phyloP scores from a whole-genome alignment of 2,797 vertebrate species.

The Trematomus bernacchii region DNA sequence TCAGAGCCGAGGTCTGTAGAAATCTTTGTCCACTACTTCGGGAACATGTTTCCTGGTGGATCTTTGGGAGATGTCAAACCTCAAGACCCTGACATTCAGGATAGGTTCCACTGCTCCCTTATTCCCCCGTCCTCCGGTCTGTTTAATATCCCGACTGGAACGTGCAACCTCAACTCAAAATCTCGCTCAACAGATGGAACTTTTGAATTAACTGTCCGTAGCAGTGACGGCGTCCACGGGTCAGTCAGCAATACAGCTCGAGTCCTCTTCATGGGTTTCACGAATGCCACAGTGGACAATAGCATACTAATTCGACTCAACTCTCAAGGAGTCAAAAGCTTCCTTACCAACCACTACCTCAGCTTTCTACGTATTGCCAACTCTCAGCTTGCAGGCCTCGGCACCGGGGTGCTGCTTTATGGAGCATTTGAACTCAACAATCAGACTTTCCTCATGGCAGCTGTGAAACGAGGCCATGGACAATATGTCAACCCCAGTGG shows the following conservation, averaged over 20 bases:
- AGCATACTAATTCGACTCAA: slow-evolving; percentile 93
- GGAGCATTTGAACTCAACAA: slow-evolving; percentile 92
- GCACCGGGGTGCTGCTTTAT: slow-evolving; percentile 92
- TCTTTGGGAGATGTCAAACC: slow-evolving; percentile 93
- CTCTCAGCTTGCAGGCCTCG: slow-evolving; percentile 94
- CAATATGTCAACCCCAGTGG: slow-evolving; percentile 96
- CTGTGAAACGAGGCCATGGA: slow-evolving; percentile 89
- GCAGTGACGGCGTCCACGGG: slow-evolving; percentile 92
- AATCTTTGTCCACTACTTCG: slow-evolving; percentile 96
- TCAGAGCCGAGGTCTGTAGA: slow-evolving; percentile 94
- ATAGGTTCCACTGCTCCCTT: slow-evolving; percentile 94
- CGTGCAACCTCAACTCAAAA: slow-evolving; percentile 92
- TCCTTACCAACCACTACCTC: slow-evolving; percentile 94
- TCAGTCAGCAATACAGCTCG: slow-evolving; percentile 90
- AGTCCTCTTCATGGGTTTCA: slow-evolving; percentile 91
- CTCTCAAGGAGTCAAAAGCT: slow-evolving; percentile 85
- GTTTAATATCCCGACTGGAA: slow-evolving; percentile 91
- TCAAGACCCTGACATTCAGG: slow-evolving; percentile 93
- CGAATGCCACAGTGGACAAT: slow-evolving; percentile 94
- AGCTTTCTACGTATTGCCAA: slow-evolving; percentile 93
- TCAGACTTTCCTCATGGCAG: slow-evolving; percentile 93
- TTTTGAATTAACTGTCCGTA: slow-evolving; percentile 92
- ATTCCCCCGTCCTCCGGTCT: slow-evolving; percentile 91
- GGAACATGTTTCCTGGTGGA: slow-evolving; percentile 94
- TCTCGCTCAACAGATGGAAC: slow-evolving; percentile 92